These are phyloP conservation scores for Drosophila sproati DNA, from an alignment of 1,140 invertebrate species.

Conservation along the genomic window DNA sequence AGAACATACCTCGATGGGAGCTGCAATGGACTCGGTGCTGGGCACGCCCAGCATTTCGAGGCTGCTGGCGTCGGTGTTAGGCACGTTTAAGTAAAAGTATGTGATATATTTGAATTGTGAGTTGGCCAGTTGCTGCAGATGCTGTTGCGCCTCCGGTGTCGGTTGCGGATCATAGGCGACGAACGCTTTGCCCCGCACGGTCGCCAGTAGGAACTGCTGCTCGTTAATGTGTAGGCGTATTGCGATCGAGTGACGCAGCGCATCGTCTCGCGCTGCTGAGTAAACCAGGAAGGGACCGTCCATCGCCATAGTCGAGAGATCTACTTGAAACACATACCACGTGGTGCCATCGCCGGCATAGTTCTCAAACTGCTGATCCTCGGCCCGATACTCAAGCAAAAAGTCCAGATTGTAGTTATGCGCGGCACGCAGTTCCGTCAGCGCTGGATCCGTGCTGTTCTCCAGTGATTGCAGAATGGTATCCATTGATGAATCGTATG, in stretches of 20 bases:
- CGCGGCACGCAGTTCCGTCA: slow-evolving; percentile 69
- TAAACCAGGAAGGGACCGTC: slow-evolving; percentile 88
- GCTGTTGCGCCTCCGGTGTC: slow-evolving; percentile 59
- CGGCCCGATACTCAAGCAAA: slow-evolving; percentile 88
- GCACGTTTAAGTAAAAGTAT: slow-evolving; percentile 87
- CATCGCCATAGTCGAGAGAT: slow-evolving; percentile 87
- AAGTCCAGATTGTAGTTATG: slow-evolving; percentile 85
- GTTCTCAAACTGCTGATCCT: slow-evolving; percentile 88
- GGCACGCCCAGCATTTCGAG: slow-evolving; percentile 87
- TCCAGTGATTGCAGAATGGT: slow-evolving; percentile 91
- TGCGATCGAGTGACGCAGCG: slow-evolving; percentile 87
- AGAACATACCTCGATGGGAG: slow-evolving; percentile 36
- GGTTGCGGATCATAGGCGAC: slow-evolving; percentile 71
- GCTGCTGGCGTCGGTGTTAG: slow-evolving; percentile 86
- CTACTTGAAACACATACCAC: slow-evolving; percentile 88
- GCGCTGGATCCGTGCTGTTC: slow-evolving; percentile 86
- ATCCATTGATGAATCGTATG: slow-evolving; percentile 89
- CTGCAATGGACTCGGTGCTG: slow-evolving; percentile 71
- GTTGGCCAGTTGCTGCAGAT: slow-evolving; percentile 67
- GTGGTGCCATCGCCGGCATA: slow-evolving; percentile 89
- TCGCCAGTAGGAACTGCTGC: slow-evolving; percentile 69
- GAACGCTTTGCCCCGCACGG: slow-evolving; percentile 83
- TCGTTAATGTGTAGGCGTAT: slow-evolving; percentile 73
- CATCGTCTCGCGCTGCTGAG: slow-evolving; percentile 86
- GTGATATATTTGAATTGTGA: slow-evolving; percentile 86